These are phyloP conservation scores for Mycetomoellerius zeteki DNA, from an alignment of 1,140 invertebrate species.

Conservation along the genomic window DNA sequence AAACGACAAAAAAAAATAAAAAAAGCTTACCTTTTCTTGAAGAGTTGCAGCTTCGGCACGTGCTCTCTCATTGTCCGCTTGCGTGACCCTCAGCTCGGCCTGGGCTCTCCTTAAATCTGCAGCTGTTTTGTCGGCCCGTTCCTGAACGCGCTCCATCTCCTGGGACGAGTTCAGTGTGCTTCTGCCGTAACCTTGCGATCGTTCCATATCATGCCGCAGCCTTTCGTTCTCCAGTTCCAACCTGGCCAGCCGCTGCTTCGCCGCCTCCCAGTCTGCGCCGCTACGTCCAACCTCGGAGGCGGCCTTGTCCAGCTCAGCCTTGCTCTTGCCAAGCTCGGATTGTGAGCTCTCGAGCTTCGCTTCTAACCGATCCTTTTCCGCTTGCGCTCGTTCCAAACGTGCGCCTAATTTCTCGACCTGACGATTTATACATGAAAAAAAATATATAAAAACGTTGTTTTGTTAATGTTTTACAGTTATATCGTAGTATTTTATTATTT, in stretches of 20 bases:
- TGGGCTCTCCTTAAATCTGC: constrained; percentile 94
- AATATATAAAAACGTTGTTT: background rate
- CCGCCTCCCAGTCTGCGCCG: constrained; percentile 95
- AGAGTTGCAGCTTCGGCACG: constrained; percentile 93
- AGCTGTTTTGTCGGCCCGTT: constrained; percentile 94
- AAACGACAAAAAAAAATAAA: background rate
- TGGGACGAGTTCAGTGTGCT: constrained; percentile 91
- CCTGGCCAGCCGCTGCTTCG: constrained; percentile 94
- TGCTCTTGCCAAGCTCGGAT: constrained; percentile 96
- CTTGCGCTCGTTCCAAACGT: constrained; percentile 94
- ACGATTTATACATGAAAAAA: background rate
- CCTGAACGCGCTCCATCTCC: constrained; percentile 94
- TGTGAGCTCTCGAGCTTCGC: constrained; percentile 96
- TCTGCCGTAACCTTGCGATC: constrained; percentile 93
- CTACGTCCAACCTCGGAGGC: constrained; percentile 95
- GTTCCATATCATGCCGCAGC: constrained; percentile 94
- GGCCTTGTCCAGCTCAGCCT: constrained; percentile 96
- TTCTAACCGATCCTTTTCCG: constrained; percentile 96
- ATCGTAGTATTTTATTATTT: background rate
- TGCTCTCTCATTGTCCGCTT: constrained; percentile 95
- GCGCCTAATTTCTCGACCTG: constrained; percentile 95
- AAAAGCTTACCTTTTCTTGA: constrained; percentile 92
- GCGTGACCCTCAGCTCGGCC: constrained; percentile 94
- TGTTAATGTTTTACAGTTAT: background rate
- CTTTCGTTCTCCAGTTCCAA: constrained; percentile 96